phyloP scores from a whole-genome alignment of 2,113 vertebrate genomes.

The Caranx melampygus region DNA sequence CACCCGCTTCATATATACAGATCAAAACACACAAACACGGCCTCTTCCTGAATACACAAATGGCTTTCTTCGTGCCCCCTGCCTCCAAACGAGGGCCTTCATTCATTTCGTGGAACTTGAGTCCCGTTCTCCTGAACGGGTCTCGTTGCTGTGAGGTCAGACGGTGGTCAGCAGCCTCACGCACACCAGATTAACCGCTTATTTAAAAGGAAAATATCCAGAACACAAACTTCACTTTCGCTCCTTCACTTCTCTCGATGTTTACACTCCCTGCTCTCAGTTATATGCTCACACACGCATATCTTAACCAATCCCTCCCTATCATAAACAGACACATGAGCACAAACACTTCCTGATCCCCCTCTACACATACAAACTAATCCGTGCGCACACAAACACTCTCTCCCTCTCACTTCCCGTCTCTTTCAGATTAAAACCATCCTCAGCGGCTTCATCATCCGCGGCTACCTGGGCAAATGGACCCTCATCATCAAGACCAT shows the following conservation, averaged over 20 bases:
- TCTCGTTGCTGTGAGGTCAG: constrained; percentile 18
- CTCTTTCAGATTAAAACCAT: constrained; percentile 95
- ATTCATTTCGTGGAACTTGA: not conserved
- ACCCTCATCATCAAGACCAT: constrained; percentile 96
- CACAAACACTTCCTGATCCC: not conserved
- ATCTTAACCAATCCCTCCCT: not conserved
- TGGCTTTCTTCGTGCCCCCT: not conserved
- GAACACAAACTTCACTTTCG: not conserved
- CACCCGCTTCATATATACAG: not conserved
- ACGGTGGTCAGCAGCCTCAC: not conserved
- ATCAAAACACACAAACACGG: constrained; percentile 16
- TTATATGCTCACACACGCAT: not conserved
- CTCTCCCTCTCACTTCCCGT: not conserved
- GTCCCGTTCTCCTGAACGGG: not conserved
- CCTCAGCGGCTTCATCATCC: constrained; percentile 97
- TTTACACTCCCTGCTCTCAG: not conserved
- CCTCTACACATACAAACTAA: not conserved
- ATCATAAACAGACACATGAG: constrained; percentile 1
- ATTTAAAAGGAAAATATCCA: constrained; percentile 19
- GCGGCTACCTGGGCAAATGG: constrained; percentile 98
- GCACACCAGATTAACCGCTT: constrained; percentile 3
- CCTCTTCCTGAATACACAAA: not conserved
- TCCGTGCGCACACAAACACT: not conserved
- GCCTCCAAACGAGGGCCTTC: not conserved
- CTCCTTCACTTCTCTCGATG: not conserved